Evolutionary conservation across 2,113 vertebrate genomes (phyloP).

Genomic region (Mirounga angustirostris): DNA sequence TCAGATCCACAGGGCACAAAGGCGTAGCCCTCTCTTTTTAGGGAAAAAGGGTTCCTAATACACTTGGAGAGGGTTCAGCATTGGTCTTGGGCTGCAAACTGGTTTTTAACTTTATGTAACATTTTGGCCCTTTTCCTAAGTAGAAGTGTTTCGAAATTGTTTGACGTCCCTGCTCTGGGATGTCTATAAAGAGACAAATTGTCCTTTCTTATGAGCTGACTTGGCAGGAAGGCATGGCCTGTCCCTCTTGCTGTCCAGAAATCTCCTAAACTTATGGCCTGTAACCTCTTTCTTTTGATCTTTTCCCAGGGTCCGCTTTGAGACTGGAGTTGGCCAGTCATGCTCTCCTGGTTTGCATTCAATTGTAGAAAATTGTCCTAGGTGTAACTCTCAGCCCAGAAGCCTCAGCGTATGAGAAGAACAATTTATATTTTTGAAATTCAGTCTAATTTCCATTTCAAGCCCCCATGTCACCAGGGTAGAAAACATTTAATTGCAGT

Average conservation of each 20-base stretch:
- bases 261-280: not conserved
- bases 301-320: not conserved
- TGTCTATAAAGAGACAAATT: slow-evolving; percentile 55
- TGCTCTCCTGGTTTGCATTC: not conserved
- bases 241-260: slow-evolving; percentile 35
- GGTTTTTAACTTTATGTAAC: slow-evolving; percentile 61
- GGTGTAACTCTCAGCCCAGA: not conserved
- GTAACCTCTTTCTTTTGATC: not conserved
- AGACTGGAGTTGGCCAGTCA: not conserved
- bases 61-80: not conserved
- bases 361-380: not conserved
- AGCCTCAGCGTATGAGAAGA: not conserved
- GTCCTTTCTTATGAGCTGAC: slow-evolving; percentile 61
- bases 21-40: not conserved
- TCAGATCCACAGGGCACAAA: not conserved
- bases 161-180: slow-evolving; percentile 52
- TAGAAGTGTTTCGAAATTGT: slow-evolving; percentile 64
- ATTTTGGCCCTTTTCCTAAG: slow-evolving; percentile 45
- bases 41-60: not conserved
- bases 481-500: not conserved
- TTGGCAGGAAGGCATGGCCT: not conserved
- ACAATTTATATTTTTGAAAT: slow-evolving; percentile 31
- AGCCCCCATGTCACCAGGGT: not conserved
- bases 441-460: not conserved
- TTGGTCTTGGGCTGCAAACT: not conserved